Evolutionary conservation across 2,797 vertebrate genomes (phyloP), one percentile per base, ranked within the genome.

Genomic region (Phataginus tetradactyla): DNA sequence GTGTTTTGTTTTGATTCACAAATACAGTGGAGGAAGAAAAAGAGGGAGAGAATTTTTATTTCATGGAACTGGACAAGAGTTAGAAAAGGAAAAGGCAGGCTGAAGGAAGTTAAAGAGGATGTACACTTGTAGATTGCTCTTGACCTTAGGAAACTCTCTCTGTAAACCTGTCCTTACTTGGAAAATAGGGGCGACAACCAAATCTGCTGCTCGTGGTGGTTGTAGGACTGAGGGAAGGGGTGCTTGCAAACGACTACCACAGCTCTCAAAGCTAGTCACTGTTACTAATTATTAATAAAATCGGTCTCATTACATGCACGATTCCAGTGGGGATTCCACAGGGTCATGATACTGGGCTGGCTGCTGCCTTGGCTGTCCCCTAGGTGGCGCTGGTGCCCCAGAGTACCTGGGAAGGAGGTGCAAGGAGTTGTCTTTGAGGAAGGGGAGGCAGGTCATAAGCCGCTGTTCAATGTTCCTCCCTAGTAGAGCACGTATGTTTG

Each of bases 381-480:
- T 81, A 97, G 91, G 29, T 86, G 90, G 88, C 12, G 66, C 94
- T 17, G 1, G 63, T 83, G 80, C 34, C 66, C 55, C 34, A 32
- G 34, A 57, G 55, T 55, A 11, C 34, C 61, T 88, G 84, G 34
- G 34, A 21, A 69, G 17, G 25, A 37, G 1, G 6, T 1, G 5
- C 71, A 8, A 23, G 5, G 83, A 1, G 34, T 59, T 53, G 45
- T 34, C 39, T 42, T 57, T 18, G 78, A 77, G n/a, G 59, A 71
- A n/a, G 14, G 32, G 3, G 42, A 64, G 27, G 59, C 61, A 20
- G 69, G 53, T 39, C 15, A 3, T 18, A 25, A 61, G 39, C 27
- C 59, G n/a, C 72, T 55, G 3, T 53, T 53, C 5, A 18, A 3
- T 13, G 13, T 64, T 63, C 51, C 78, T 45, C 12, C 45, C 45